A percentile compares a stretch with the other conserved stretches of the same genome.
These are phyloP conservation scores for Lutraria lutraria DNA, from an alignment of 2,888 invertebrate genomes.

Conservation along the genomic window DNA sequence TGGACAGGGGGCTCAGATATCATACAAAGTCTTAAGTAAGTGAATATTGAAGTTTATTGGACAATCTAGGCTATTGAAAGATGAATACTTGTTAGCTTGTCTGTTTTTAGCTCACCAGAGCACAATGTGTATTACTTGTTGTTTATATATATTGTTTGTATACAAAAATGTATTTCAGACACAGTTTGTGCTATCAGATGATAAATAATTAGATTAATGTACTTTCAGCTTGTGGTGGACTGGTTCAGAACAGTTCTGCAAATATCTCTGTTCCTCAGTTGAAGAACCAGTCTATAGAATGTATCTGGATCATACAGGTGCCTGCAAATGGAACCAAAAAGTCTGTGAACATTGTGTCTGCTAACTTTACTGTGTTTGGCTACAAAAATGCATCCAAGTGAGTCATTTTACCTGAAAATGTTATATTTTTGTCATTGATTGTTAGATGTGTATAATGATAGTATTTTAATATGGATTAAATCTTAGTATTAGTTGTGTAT, in stretches of 20 bases:
- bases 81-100: too few species aligned
- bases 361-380: constrained; percentile 56
- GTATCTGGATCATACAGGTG: constrained; percentile 77
- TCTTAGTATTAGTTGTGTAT: too few species aligned
- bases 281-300: constrained; percentile 59
- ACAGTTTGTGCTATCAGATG: too few species aligned
- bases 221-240: constrained; percentile 75
- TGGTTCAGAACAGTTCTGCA: constrained; percentile 40
- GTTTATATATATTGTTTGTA: too few species aligned
- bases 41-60: neutral
- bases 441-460: too few species aligned
- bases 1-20: constrained; percentile 54
- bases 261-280: constrained; percentile 57
- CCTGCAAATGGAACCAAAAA: constrained; percentile 51
- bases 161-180: too few species aligned
- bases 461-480: too few species aligned
- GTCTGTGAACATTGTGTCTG: constrained; percentile 65
- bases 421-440: too few species aligned
- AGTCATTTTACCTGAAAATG: neutral
- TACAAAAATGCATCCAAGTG: constrained; percentile 48
- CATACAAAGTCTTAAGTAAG: constrained; percentile 59
- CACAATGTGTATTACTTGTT: too few species aligned
- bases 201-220: too few species aligned
- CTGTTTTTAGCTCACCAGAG: too few species aligned
- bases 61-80: too few species aligned